Evolutionary conservation across 1,140 invertebrate genomes (phyloP).

Genomic region (Pseudomyrmex gracilis): DNA sequence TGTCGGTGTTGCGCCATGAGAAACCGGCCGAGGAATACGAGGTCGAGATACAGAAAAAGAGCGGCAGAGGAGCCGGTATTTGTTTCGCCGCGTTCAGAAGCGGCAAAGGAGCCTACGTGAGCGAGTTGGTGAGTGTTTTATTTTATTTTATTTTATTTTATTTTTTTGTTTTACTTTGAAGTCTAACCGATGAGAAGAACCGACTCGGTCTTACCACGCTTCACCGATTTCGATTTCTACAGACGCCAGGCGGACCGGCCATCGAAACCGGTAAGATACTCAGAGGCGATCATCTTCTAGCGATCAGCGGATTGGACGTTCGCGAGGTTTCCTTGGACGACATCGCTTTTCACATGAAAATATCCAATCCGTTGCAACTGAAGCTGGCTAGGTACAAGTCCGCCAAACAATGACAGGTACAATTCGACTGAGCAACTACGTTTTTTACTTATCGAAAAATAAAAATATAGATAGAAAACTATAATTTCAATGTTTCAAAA

Average conservation of each 20-base stretch:
- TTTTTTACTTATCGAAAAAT: too few species aligned
- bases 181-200: background rate
- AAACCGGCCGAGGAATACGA: slow-evolving; percentile 93
- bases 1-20: slow-evolving; percentile 96
- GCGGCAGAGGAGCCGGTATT: slow-evolving; percentile 96
- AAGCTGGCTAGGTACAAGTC: slow-evolving; percentile 82
- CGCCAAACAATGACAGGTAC: slow-evolving; percentile 79
- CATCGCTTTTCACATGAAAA: slow-evolving; percentile 83
- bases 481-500: background rate
- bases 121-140: slow-evolving; percentile 93
- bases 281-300: slow-evolving; percentile 96
- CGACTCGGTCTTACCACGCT: background rate
- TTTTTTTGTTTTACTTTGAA: too few species aligned
- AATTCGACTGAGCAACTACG: background rate
- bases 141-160: too few species aligned
- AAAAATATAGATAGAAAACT: background rate
- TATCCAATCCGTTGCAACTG: slow-evolving; percentile 82
- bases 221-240: slow-evolving; percentile 32
- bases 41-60: slow-evolving; percentile 96
- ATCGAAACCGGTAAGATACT: slow-evolving; percentile 96
- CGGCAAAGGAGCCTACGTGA: slow-evolving; percentile 96
- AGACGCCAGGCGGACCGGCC: slow-evolving; percentile 95
- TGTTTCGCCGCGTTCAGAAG: slow-evolving; percentile 95
- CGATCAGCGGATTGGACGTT: slow-evolving; percentile 96
- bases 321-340: slow-evolving; percentile 93